Base-by-base conservation (phyloP, 2,888 invertebrate species). In the Sisyra nigra region DNA sequence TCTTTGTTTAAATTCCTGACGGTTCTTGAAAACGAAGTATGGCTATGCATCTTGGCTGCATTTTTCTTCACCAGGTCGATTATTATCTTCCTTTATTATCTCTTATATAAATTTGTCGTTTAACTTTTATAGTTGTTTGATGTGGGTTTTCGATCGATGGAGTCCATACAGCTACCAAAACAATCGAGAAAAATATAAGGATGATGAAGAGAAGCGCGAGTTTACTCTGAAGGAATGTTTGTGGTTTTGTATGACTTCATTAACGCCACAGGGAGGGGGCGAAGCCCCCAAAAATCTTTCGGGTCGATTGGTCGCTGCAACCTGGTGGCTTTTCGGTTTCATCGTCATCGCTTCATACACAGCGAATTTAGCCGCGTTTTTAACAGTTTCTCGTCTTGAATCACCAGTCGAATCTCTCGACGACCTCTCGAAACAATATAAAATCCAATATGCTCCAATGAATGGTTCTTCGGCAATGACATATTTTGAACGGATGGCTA, bases 241-340 rank as follows among this genome's bases (percentile, higher is more conserved):
- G 0, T 97, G 96, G 96, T 97, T 97, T 61, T 96, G 96, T 57
- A 93, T 97, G 92, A 96, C 96, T 33, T 96, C 94, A 30, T 65
- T 97, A 13, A 97, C 96, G 0, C 97, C 97, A 0, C 76, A 85
- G 62, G 92, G 93, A 0, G 93, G 93, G 0, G 93, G 93, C 1
- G 93, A 94, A 61, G 93, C 93, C 0, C 94, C 94, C 0, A 92
- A 93, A 61, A 96, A 96, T 61, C 68, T 97, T 1, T 94, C 94
- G 0, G 96, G 96, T 0, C 73, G 96, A 40, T 66, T 97, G 9
- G 82, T 97, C 0, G 96, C 96, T 0, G 96, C 96, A 2, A 96
- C 96, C 0, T 96, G 94, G 96, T 97, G 97, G 97, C 67, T 97
- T 17, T 97, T 97, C 63, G 94, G 96, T 0, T 97, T 97, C 62